Base-by-base conservation (phyloP, 2,113 vertebrate genomes). In the Gymnorhina tibicen region DNA sequence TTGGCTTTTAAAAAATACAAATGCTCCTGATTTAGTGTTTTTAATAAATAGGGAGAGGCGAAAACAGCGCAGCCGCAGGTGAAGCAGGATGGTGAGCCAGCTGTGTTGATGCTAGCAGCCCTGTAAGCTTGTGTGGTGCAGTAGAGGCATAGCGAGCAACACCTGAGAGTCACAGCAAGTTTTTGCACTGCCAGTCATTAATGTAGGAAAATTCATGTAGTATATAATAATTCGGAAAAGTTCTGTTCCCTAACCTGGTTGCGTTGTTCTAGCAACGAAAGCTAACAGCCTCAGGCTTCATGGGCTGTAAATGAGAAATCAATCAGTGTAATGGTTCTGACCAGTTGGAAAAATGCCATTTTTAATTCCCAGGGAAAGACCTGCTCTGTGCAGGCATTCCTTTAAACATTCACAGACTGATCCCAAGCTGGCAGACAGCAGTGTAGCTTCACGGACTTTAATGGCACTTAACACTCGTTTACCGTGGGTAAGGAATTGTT, bases 21-120 rank as follows among this genome's bases (percentile, higher is more conserved):
- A 93, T 95, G 92, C 85, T 96, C 83, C 97, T 98, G 97, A 97
- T 98, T 98, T 98, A 97, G 96, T 96, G 96, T 92, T 98, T 98
- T 98, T 98, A 98, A 98, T 98, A 98, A 98, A 96, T 87, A 97
- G 95, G 49, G 42, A 70, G 95, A 97, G 91, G 95, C 20, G 9
- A 97, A 97, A 95, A 91, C 91, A 89, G 96, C 13, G 77, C 87
- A 95, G 89, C 82, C 56, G 3, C 96, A 95, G 97, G 96, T 96
- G 97, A 98, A 95, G 91, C 70, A 55, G 85, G 82, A 94, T 80
- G 91, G 92, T 93, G 91, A 82, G 88, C 91, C 97, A 98, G 96
- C 97, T 97, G 96, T 94, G 95, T 94, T 95, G 97, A 94, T 93
- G 95, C 92, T 75, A 82, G 93, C 87, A 81, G 67, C 83, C 91